Evolutionary conservation across 1,140 invertebrate genomes (phyloP).

Genomic region (Stratiolaelaps scimitus): DNA sequence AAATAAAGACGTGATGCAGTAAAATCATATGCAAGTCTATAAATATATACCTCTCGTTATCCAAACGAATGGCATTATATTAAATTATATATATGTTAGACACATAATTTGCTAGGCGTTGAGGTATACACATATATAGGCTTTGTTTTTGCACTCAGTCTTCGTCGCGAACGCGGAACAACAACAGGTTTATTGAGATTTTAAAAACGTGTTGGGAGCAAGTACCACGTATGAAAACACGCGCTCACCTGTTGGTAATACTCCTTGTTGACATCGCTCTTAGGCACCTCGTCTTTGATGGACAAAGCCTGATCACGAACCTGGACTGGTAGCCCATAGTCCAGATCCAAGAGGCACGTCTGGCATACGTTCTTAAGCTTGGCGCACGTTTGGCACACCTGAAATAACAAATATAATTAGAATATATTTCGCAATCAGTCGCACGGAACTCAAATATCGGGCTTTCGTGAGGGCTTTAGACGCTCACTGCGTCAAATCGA

Average conservation of each 20-base stretch:
- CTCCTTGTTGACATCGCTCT: conserved; percentile 97
- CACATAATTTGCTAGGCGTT: too few relatives aligned
- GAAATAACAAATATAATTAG: neutral
- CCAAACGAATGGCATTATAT: too few relatives aligned
- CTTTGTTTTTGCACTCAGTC: too few relatives aligned
- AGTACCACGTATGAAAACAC: too few relatives aligned
- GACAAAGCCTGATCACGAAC: conserved; percentile 90
- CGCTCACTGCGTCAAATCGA: too few relatives aligned
- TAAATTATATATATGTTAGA: too few relatives aligned
- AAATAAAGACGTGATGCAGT: too few relatives aligned
- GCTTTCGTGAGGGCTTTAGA: too few relatives aligned
- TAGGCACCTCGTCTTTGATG: conserved; percentile 84
- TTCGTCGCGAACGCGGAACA: conserved; percentile 26
- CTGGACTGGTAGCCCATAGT: conserved; percentile 65
- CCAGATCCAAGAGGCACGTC: conserved; percentile 92
- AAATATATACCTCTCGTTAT: too few relatives aligned
- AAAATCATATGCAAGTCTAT: too few relatives aligned
- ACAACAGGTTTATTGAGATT: neutral
- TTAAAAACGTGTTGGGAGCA: neutral
- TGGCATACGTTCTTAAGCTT: conserved; percentile 99
- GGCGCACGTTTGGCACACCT: conserved; percentile 84
- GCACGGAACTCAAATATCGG: too few relatives aligned
- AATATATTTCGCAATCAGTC: too few relatives aligned
- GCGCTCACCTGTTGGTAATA: conserved; percentile 80
- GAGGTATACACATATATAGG: neutral